Percentiles rank a stretch among this genome's conserved stretches.
Conservation (phyloP, 2,797 vertebrate species). For the Tenualosa thibaudeaui region DNA sequence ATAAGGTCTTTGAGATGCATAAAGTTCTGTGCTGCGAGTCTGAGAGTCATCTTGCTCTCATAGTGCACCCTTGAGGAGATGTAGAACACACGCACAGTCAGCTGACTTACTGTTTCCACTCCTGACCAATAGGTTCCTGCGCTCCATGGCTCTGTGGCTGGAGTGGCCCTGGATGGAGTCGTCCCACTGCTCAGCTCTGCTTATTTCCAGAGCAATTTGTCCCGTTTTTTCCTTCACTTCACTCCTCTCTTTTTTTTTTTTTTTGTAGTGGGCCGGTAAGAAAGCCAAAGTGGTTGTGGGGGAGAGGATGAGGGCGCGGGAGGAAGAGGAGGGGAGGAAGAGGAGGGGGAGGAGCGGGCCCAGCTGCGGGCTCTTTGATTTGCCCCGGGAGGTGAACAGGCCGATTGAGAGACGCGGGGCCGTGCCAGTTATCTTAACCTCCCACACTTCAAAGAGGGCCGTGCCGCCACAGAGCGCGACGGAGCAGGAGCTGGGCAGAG, state of each 20-base stretch:
- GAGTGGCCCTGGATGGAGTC: constrained; percentile 42
- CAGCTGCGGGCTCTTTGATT: constrained; percentile 78
- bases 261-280: constrained; percentile 57
- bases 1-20: too few species aligned
- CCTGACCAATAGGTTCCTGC: not conserved
- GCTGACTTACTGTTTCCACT: constrained; percentile 30
- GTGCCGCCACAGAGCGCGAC: constrained; percentile 54
- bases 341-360: constrained; percentile 54
- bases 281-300: constrained; percentile 50
- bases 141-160: not conserved
- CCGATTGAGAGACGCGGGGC: constrained; percentile 72
- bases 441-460: constrained; percentile 80
- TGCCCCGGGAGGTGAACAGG: constrained; percentile 66
- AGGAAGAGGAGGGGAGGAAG: constrained; percentile 24
- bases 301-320: constrained; percentile 41
- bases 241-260: constrained; percentile 40
- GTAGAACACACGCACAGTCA: not conserved
- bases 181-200: constrained; percentile 55
- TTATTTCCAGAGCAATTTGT: constrained; percentile 72
- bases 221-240: constrained; percentile 59
- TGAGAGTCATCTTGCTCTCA: not conserved
- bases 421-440: constrained; percentile 83
- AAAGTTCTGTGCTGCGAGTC: not conserved
- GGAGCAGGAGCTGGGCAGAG: not conserved
- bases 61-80: constrained; percentile 7